Conservation (phyloP, 2,888 invertebrate genomes). For the Lissocephala sabroskyi region DNA sequence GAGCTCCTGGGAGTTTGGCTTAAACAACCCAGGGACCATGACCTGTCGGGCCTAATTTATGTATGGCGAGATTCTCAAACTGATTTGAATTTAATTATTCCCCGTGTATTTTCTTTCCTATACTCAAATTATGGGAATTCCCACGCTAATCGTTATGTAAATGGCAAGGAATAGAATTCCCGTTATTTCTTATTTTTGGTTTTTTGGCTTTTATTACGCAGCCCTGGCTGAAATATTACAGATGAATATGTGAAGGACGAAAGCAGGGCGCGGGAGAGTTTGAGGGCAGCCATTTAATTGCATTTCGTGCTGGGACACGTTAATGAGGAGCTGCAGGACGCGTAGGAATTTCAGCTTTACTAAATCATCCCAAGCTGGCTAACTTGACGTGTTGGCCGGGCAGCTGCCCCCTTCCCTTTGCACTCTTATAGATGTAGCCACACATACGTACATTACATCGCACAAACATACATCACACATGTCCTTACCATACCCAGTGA, state of each 20-base stretch:
- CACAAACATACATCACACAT: conserved; percentile 21
- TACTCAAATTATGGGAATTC: too few relatives aligned
- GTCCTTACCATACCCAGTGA: conserved; percentile 53
- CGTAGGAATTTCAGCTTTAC: conserved; percentile 50
- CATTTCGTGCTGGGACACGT: conserved; percentile 30
- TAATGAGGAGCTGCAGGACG: conserved; percentile 37
- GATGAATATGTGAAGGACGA: conserved; percentile 55
- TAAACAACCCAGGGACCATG: too few relatives aligned
- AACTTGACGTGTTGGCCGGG: conserved; percentile 33
- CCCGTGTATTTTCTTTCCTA: conserved; percentile 22
- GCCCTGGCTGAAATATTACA: conserved; percentile 54
- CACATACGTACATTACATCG: background rate
- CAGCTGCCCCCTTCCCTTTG: too few relatives aligned
- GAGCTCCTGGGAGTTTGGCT: conserved; percentile 1
- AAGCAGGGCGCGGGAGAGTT: background rate
- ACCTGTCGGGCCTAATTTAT: too few relatives aligned
- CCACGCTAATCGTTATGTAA: conserved; percentile 57
- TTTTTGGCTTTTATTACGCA: conserved; percentile 17
- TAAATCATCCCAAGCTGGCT: conserved; percentile 46
- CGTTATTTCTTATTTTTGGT: background rate
- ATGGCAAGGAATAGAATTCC: conserved; percentile 20
- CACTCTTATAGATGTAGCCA: background rate
- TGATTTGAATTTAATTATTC: conserved; percentile 57
- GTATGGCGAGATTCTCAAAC: background rate
- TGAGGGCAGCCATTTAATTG: conserved; percentile 24